phyloP scores from a whole-genome alignment of 1,140 invertebrate species.

The Dreissena rostriformis region DNA sequence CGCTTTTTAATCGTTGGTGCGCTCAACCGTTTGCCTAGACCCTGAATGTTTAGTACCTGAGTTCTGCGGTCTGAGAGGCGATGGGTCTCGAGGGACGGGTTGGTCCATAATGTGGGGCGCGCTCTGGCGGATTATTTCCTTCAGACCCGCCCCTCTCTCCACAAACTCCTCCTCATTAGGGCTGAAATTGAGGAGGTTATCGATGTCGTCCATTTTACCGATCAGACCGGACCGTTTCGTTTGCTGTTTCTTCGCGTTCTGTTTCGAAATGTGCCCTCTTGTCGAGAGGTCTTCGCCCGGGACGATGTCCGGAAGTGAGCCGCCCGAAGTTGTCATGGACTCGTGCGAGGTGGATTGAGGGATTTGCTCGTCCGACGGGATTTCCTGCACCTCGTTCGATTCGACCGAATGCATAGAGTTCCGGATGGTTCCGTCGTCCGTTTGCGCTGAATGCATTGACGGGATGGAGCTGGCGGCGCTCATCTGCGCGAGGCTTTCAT shows the following conservation, averaged over 20 bases:
- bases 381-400: conserved; percentile 64
- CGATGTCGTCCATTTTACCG: conserved; percentile 74
- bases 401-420: conserved; percentile 59
- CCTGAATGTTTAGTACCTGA: conserved; percentile 51
- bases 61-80: conserved; percentile 72
- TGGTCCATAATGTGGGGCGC: conserved; percentile 72
- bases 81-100: conserved; percentile 71
- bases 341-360: conserved; percentile 62
- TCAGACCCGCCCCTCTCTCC: conserved; percentile 51
- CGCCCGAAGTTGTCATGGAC: conserved; percentile 58
- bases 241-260: conserved; percentile 48
- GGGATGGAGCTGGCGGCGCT: conserved; percentile 63
- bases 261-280: conserved; percentile 47
- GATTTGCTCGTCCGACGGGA: conserved; percentile 39
- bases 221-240: conserved; percentile 69
- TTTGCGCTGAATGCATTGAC: conserved; percentile 65
- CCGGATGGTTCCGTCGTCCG: conserved; percentile 62
- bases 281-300: conserved; percentile 51
- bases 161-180: conserved; percentile 60
- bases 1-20: too few relatives aligned
- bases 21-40: not conserved
- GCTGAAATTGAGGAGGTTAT: conserved; percentile 69
- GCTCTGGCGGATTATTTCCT: conserved; percentile 54
- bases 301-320: conserved; percentile 73
- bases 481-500: conserved; percentile 67